Conservation (phyloP, 2,113 vertebrate genomes). For the Macrotis lagotis region DNA sequence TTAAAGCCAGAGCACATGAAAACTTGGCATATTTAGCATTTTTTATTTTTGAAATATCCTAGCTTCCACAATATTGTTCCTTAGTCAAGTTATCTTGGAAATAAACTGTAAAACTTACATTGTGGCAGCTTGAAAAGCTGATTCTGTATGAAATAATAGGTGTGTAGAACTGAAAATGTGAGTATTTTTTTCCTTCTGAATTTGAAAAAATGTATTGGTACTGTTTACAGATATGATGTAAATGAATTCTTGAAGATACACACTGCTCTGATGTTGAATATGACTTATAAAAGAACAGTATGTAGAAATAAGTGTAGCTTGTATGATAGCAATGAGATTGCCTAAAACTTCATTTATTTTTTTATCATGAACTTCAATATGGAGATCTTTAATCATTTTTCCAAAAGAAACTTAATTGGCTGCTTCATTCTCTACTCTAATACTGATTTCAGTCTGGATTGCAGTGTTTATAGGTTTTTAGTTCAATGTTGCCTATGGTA, state of each 20-base stretch:
- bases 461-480: conserved; percentile 58
- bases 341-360: not conserved
- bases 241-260: conserved; percentile 35
- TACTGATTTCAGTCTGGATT: conserved; percentile 41
- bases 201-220: conserved; percentile 47
- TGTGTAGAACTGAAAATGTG: conserved; percentile 29
- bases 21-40: conserved; percentile 57
- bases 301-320: conserved; percentile 29
- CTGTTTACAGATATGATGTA: conserved; percentile 65
- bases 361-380: conserved; percentile 26
- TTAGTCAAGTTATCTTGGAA: conserved; percentile 33
- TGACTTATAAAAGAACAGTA: conserved; percentile 18
- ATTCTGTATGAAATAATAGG: conserved; percentile 43
- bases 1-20: conserved; percentile 44
- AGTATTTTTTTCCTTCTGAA: conserved; percentile 44
- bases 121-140: conserved; percentile 27
- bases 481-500: conserved; percentile 37
- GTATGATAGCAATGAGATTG: conserved; percentile 24
- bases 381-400: conserved; percentile 50
- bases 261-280: conserved; percentile 35
- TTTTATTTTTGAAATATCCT: conserved; percentile 56
- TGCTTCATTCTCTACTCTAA: conserved; percentile 35
- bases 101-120: conserved; percentile 34
- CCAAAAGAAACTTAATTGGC: conserved; percentile 59
- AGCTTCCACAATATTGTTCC: not conserved